These are phyloP conservation scores for Naja naja DNA, from an alignment of 2,113 vertebrate species.

Conservation along the genomic window DNA sequence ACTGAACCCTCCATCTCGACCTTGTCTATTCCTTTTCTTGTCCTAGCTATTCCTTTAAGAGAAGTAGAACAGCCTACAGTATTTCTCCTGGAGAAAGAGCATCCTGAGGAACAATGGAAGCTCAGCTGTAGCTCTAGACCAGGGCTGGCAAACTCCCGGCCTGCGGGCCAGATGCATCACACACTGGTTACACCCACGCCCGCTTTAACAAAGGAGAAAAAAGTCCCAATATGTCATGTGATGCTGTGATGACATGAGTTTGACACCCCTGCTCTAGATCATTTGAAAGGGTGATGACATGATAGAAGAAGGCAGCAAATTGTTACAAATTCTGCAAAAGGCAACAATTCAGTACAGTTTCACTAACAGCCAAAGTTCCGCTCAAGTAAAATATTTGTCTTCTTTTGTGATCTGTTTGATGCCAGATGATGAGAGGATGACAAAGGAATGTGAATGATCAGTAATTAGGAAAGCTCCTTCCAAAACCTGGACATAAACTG, in stretches of 20 bases:
- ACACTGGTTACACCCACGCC: too few relatives aligned
- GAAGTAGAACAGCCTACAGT: not conserved
- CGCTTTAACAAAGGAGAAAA: too few relatives aligned
- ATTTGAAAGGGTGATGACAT: not conserved
- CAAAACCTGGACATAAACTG: not conserved
- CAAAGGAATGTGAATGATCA: not conserved
- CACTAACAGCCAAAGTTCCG: not conserved
- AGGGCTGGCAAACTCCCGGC: too few relatives aligned
- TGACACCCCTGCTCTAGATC: not conserved
- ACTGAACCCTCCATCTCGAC: not conserved
- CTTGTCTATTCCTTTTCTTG: not conserved
- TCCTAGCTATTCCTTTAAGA: not conserved
- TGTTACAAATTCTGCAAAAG: not conserved
- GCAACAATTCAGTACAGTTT: not conserved
- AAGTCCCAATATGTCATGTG: too few relatives aligned
- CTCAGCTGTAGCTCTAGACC: not conserved
- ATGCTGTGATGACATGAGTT: too few relatives aligned
- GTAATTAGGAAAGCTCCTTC: not conserved
- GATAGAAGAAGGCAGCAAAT: not conserved
- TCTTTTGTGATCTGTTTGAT: not conserved
- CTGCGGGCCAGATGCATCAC: too few relatives aligned
- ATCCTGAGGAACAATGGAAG: not conserved
- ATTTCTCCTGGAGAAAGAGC: not conserved
- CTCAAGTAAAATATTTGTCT: not conserved
- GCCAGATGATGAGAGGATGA: not conserved